Evolutionary conservation across 2,797 vertebrate genomes (phyloP).

Genomic region (Stomatorhinus walkeri): DNA sequence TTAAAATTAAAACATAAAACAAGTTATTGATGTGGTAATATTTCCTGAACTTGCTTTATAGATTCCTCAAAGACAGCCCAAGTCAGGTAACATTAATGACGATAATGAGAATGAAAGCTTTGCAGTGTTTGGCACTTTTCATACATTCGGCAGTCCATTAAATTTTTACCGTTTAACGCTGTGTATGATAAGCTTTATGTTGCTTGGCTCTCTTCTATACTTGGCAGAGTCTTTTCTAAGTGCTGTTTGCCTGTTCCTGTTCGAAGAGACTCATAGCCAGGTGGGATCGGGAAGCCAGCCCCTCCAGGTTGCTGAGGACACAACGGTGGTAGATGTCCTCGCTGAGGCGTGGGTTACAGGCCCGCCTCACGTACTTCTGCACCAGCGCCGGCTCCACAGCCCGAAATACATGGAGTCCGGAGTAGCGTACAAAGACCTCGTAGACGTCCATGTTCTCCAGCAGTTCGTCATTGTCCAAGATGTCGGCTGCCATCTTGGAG

Average conservation of each 20-base stretch:
- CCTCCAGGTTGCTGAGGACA: conserved; percentile 86
- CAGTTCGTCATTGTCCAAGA: conserved; percentile 82
- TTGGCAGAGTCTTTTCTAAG: conserved; percentile 47
- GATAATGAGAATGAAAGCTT: neutral
- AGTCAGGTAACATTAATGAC: neutral
- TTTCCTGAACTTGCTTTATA: neutral
- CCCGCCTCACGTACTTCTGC: conserved; percentile 77
- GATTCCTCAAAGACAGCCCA: neutral
- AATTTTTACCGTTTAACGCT: neutral
- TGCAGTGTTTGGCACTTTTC: neutral
- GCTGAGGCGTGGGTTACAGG: conserved; percentile 83
- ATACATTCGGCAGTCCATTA: neutral
- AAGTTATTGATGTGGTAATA: neutral
- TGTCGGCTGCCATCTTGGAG: conserved; percentile 78
- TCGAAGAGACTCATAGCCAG: conserved; percentile 89
- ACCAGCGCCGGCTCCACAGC: conserved; percentile 88
- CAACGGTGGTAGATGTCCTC: conserved; percentile 94
- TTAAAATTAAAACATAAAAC: neutral
- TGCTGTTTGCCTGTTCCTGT: conserved; percentile 95
- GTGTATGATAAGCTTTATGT: neutral
- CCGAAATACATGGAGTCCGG: conserved; percentile 87
- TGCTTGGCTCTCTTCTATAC: neutral
- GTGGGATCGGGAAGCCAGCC: conserved; percentile 81
- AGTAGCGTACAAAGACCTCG: conserved; percentile 90
- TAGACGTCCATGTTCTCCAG: conserved; percentile 89